A percentile compares a stretch with the other conserved stretches of the same genome.
phyloP scores from a whole-genome alignment of 2,113 vertebrate genomes.

The Isurus oxyrinchus region DNA sequence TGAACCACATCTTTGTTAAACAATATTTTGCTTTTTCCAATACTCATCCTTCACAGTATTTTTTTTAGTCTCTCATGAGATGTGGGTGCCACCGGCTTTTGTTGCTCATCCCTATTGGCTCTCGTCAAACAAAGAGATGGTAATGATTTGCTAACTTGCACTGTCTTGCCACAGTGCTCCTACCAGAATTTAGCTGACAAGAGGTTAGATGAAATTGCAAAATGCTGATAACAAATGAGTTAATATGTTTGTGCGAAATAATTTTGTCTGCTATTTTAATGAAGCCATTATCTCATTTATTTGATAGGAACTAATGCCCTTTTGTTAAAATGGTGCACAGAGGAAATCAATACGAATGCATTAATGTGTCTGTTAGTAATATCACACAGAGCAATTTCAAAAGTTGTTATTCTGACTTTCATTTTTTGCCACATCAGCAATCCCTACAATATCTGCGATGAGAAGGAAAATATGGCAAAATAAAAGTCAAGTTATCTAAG shows the following conservation, averaged over 20 bases:
- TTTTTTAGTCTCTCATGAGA: no score
- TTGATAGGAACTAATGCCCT: background rate
- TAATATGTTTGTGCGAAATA: background rate
- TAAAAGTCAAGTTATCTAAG: background rate
- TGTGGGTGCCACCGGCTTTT: no score
- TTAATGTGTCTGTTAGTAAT: background rate
- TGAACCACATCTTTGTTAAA: background rate
- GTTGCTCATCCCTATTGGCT: no score
- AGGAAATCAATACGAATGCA: background rate
- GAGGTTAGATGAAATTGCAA: background rate
- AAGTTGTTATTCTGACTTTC: slow-evolving; percentile 2
- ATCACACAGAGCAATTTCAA: slow-evolving; percentile 5
- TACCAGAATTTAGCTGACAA: background rate
- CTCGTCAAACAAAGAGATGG: background rate
- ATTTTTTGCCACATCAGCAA: background rate
- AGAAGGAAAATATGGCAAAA: background rate
- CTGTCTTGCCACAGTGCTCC: background rate
- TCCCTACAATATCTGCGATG: background rate
- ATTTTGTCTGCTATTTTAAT: background rate
- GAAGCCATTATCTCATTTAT: background rate
- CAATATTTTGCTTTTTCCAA: background rate
- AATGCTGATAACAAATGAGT: slow-evolving; percentile 2
- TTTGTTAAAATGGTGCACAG: slow-evolving; percentile 5
- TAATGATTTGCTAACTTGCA: background rate
- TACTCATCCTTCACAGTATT: background rate